Evolutionary conservation across 2,888 invertebrate genomes (phyloP), one percentile per base, ranked within the genome.

Genomic region (Antheraea assamensis): DNA sequence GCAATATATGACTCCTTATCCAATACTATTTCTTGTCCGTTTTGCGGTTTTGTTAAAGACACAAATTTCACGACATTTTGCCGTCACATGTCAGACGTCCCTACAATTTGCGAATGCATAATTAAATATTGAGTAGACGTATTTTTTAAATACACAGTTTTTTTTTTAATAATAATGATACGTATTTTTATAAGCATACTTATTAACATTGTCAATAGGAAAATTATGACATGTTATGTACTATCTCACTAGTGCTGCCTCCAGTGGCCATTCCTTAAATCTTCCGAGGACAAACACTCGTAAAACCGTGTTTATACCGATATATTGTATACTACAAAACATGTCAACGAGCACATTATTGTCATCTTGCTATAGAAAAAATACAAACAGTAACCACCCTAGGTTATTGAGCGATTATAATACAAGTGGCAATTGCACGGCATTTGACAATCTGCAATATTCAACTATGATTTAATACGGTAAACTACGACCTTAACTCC

Each of bases 341-440:
- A 80, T 80, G 81, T 85, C 83, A 87, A 86, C 84, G 87, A 87
- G 83, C 85, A 85, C 83, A 83, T 84, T 86, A 85, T 85, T 81
- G 76, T 84, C 89, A 88, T 87, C 85, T 88, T 88, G 86, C 83
- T 86, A 87, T 87, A 87, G 79, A 87, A 81, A 86, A 82, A 87
- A 89, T 88, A 83, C 87, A 90, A 92, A 90, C 88, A 88, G 80
- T 84, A 82, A 80, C 79, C 86, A 85, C 87, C 88, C 87, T 85
- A 80, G 78, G 77, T 82, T 80, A 79, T 81, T 80, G 80, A 75
- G 77, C 82, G 83, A 89, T 90, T 89, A 89, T 87, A 85, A 87
- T 85, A 86, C 85, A 85, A 91, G 91, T 87, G 88, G 89, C 88
- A 90, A 90, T 89, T 87, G 81, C 77, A 80, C 78, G 79, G 83